These are phyloP conservation scores for Ctena decussata DNA, from an alignment of 2,888 invertebrate genomes.

Conservation along the genomic window DNA sequence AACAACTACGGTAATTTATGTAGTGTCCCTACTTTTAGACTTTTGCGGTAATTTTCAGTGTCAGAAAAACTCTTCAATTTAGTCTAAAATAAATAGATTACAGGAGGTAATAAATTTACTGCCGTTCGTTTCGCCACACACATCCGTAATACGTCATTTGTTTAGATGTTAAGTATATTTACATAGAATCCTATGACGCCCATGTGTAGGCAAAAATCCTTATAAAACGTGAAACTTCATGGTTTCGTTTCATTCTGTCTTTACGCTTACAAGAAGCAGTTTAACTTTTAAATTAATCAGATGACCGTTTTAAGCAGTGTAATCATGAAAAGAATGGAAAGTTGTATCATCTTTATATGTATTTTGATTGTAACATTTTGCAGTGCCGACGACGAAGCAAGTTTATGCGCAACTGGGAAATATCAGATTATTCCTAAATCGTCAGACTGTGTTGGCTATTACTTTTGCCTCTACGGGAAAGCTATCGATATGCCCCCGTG, in stretches of 20 bases:
- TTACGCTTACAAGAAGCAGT: too few species aligned
- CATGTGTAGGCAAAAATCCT: neutral
- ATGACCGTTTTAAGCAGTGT: neutral
- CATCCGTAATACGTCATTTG: neutral
- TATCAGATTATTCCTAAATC: slow-evolving; percentile 53
- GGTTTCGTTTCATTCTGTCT: too few species aligned
- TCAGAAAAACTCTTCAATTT: neutral
- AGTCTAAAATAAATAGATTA: neutral
- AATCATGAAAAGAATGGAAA: neutral
- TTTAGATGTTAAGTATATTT: neutral
- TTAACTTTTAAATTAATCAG: too few species aligned
- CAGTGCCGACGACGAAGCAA: neutral
- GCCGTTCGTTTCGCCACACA: neutral
- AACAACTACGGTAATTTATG: too few species aligned
- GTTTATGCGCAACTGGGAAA: neutral
- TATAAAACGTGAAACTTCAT: neutral
- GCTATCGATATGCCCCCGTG: slow-evolving; percentile 68
- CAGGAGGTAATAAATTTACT: neutral
- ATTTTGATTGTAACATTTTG: neutral
- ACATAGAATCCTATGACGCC: neutral
- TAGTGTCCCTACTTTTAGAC: too few species aligned
- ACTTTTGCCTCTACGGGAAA: slow-evolving; percentile 50
- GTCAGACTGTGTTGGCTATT: slow-evolving; percentile 56
- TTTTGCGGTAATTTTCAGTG: too few species aligned
- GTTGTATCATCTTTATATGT: neutral